A percentile compares a stretch with the other conserved stretches of the same genome.
phyloP scores from a whole-genome alignment of 2,797 vertebrate species.

The Cynopterus sphinx region DNA sequence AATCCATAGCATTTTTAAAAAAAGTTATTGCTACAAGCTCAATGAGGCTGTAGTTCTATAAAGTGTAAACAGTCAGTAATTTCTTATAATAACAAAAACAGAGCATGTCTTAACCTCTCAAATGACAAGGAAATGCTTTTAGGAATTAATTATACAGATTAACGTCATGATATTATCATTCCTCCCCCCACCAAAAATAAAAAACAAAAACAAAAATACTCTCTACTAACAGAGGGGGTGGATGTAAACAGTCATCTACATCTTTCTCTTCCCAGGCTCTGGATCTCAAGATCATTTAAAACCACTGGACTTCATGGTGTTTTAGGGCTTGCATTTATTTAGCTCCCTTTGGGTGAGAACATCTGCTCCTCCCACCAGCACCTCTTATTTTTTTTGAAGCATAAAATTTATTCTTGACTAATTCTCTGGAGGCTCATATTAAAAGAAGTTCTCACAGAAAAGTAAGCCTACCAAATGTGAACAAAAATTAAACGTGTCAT shows the following conservation, averaged over 20 bases:
- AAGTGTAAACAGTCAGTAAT: background rate
- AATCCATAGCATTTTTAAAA: background rate
- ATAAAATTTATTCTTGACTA: background rate
- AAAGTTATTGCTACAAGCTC: background rate
- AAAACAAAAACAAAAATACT: background rate
- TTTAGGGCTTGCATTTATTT: background rate
- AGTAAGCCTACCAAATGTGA: background rate
- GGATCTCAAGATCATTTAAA: background rate
- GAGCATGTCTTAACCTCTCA: background rate
- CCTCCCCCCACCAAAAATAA: background rate
- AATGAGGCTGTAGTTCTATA: background rate
- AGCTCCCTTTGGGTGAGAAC: background rate
- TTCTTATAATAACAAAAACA: background rate
- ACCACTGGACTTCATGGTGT: background rate
- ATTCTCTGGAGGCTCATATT: background rate
- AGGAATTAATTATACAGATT: background rate
- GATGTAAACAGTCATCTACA: background rate
- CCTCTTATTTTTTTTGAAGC: background rate
- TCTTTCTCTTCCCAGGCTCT: background rate
- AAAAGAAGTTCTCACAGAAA: background rate
- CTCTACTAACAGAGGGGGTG: background rate
- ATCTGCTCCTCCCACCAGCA: fast-evolving
- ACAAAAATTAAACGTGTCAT: background rate
- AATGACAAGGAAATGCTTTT: background rate
- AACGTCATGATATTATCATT: conserved; percentile 5